phyloP scores from a whole-genome alignment of 1,140 invertebrate genomes.

The Lithobius niger region DNA sequence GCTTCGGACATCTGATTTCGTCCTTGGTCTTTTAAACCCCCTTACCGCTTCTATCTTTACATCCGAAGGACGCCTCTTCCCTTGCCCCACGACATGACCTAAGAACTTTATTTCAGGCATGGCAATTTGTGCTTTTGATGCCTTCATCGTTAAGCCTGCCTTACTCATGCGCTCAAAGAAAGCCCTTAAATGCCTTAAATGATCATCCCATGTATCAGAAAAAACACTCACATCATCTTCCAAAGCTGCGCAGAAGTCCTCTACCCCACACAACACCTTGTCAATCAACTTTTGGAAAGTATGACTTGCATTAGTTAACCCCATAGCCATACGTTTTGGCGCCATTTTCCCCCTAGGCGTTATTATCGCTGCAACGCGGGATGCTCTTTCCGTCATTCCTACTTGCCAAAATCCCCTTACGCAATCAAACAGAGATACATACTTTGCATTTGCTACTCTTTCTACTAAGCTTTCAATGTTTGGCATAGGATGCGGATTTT shows the following conservation, averaged over 20 bases:
- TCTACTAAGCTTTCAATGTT: neutral
- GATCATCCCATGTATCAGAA: constrained; percentile 19
- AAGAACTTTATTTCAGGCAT: neutral
- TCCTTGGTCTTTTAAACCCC: too few species aligned
- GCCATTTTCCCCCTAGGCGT: constrained; percentile 17
- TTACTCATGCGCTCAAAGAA: constrained; percentile 13
- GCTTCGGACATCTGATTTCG: too few species aligned
- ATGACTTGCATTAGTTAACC: constrained; percentile 28
- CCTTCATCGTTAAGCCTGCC: neutral
- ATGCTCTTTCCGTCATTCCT: constrained; percentile 22
- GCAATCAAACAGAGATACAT: neutral
- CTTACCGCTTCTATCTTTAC: too few species aligned
- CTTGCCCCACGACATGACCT: too few species aligned
- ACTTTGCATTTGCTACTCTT: neutral
- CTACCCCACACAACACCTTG: constrained; percentile 16
- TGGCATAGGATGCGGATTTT: neutral
- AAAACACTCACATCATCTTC: constrained; percentile 29
- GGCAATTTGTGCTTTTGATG: neutral
- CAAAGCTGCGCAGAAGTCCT: constrained; percentile 14
- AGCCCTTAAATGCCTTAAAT: constrained; percentile 16
- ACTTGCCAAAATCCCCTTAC: constrained; percentile 30
- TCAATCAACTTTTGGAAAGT: constrained; percentile 25
- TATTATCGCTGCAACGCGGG: constrained; percentile 31
- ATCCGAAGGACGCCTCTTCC: too few species aligned
- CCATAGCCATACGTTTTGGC: constrained; percentile 34